Percentiles rank a stretch among this genome's conserved stretches.
phyloP scores from a whole-genome alignment of 2,888 invertebrate species.

The Urechis unicinctus region DNA sequence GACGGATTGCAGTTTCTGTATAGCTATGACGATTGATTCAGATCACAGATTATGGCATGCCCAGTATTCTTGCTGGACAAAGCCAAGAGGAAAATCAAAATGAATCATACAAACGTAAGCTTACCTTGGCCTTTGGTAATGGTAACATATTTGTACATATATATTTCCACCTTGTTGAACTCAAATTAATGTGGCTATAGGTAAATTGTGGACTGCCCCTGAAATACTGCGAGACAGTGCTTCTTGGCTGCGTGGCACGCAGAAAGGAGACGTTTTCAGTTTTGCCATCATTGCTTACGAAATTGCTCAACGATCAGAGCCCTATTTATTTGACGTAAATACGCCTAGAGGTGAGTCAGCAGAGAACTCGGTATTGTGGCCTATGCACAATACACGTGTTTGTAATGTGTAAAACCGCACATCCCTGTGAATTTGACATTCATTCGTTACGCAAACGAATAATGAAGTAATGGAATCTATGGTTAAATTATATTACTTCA shows the following conservation, averaged over 20 bases:
- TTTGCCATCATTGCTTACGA: slow-evolving; percentile 38
- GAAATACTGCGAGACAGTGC: slow-evolving; percentile 30
- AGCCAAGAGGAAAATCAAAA: slow-evolving; percentile 44
- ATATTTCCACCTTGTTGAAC: too few relatives aligned
- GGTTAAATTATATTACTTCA: slow-evolving; percentile 1
- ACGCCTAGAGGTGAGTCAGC: slow-evolving; percentile 5
- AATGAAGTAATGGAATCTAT: neutral
- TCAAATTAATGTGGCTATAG: slow-evolving; percentile 44
- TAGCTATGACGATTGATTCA: slow-evolving; percentile 57
- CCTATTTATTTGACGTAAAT: slow-evolving; percentile 13
- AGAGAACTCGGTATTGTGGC: too few relatives aligned
- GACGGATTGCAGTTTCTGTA: neutral
- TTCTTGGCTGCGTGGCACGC: slow-evolving; percentile 28
- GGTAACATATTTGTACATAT: too few relatives aligned
- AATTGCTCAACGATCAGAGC: slow-evolving; percentile 24
- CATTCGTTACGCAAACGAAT: neutral
- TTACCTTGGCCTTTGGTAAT: neutral
- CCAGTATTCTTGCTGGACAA: slow-evolving; percentile 55
- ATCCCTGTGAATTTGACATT: neutral
- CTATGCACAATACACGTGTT: too few relatives aligned
- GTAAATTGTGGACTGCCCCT: slow-evolving; percentile 51
- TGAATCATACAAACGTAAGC: slow-evolving; percentile 19
- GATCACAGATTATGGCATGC: slow-evolving; percentile 77
- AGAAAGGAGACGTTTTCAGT: slow-evolving; percentile 42
- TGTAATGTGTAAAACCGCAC: neutral